Evolutionary conservation across 1,140 invertebrate genomes (phyloP).

Genomic region (Lethrus apterus): DNA sequence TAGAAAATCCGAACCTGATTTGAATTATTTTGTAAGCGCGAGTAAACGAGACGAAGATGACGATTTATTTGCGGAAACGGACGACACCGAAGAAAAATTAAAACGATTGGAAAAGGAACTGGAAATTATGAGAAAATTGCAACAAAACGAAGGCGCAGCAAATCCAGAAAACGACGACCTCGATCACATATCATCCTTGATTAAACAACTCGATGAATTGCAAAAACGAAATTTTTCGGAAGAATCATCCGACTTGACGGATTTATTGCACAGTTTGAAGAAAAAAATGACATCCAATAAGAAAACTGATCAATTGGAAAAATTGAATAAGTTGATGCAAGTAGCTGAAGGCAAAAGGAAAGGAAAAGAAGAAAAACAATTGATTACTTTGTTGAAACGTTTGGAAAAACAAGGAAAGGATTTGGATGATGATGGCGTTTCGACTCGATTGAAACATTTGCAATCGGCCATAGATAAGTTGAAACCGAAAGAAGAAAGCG

Average conservation of each 20-base stretch:
- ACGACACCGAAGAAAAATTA: constrained; percentile 4
- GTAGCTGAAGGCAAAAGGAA: constrained; percentile 6
- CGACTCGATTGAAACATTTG: constrained; percentile 24
- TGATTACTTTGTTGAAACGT: too few species aligned
- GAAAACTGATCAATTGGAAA: too few species aligned
- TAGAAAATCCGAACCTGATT: too few species aligned
- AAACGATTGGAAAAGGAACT: not conserved
- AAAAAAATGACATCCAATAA: constrained; percentile 1
- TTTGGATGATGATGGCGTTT: constrained; percentile 9
- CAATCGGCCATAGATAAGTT: constrained; percentile 28
- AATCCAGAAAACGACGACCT: not conserved
- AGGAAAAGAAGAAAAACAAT: constrained; percentile 8
- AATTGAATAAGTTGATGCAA: too few species aligned
- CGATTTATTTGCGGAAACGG: constrained; percentile 1
- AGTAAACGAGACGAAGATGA: constrained; percentile 8
- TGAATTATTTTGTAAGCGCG: too few species aligned
- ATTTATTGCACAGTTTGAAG: not conserved
- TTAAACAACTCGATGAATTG: not conserved
- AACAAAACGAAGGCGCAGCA: not conserved
- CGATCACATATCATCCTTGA: not conserved
- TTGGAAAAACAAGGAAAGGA: constrained; percentile 6
- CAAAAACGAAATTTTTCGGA: too few species aligned
- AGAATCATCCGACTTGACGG: too few species aligned
- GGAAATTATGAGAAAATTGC: not conserved
- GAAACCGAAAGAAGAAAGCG: constrained; percentile 25